These are phyloP conservation scores for Drosophila nigrodunni DNA, from an alignment of 1,140 invertebrate species.

Conservation along the genomic window DNA sequence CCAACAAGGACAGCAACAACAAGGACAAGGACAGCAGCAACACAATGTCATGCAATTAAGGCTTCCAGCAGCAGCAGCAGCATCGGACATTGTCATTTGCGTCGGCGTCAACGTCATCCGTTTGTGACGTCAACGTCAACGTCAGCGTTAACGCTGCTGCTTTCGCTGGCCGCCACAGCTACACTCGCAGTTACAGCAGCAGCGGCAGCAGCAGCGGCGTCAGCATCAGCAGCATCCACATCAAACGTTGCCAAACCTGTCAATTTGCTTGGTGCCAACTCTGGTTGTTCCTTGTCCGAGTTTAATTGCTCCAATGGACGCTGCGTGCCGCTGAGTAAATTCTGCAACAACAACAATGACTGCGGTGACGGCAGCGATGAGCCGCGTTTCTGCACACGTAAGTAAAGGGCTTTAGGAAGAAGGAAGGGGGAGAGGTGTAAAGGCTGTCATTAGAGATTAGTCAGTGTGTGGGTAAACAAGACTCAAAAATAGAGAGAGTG, in stretches of 20 bases:
- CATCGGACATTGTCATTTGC: constrained; percentile 26
- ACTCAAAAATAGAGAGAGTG: not conserved
- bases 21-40: constrained; percentile 44
- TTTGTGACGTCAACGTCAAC: constrained; percentile 52
- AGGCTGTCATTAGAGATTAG: constrained; percentile 62
- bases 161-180: constrained; percentile 48
- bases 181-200: constrained; percentile 13
- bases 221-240: constrained; percentile 31
- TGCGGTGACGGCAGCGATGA: constrained; percentile 94
- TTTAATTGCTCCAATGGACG: constrained; percentile 91
- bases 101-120: constrained; percentile 49
- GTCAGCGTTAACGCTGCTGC: constrained; percentile 55
- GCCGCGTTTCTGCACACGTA: constrained; percentile 93
- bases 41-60: constrained; percentile 79
- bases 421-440: constrained; percentile 4
- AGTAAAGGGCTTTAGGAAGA: constrained; percentile 85
- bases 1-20: constrained; percentile 40
- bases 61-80: constrained; percentile 40
- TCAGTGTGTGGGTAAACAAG: not conserved
- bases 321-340: constrained; percentile 92
- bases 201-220: constrained; percentile 27
- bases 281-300: constrained; percentile 90
- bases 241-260: constrained; percentile 51
- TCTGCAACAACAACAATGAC: constrained; percentile 93
- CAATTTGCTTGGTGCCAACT: constrained; percentile 27